A percentile compares a stretch with the other conserved stretches of the same genome.
Evolutionary conservation across 2,888 invertebrate genomes (phyloP).

Genomic region (Teinopalpus imperialis): DNA sequence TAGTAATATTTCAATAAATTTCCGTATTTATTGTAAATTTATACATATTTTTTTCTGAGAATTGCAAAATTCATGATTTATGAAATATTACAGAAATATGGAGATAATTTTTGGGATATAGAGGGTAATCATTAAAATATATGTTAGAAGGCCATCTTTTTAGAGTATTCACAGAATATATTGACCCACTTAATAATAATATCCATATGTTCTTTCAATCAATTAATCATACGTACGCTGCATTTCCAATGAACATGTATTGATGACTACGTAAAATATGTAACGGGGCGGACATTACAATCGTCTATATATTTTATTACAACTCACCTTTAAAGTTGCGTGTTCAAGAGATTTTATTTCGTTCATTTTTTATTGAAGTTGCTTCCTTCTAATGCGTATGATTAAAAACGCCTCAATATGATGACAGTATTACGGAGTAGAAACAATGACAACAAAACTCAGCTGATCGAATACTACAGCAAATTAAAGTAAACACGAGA

Average conservation of each 20-base stretch:
- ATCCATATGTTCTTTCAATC: neutral
- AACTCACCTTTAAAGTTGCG: conserved; percentile 93
- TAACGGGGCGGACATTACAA: too few relatives aligned
- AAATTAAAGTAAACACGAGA: conserved; percentile 17
- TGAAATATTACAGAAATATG: too few relatives aligned
- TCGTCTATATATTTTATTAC: too few relatives aligned
- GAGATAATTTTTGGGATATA: too few relatives aligned
- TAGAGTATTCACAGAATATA: neutral
- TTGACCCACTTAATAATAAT: neutral
- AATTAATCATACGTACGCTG: neutral
- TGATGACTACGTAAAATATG: too few relatives aligned
- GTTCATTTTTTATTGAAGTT: conserved; percentile 83
- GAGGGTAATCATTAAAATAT: too few relatives aligned
- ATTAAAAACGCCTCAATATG: conserved; percentile 21
- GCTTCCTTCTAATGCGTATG: conserved; percentile 15
- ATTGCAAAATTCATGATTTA: too few relatives aligned
- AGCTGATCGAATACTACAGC: conserved; percentile 53
- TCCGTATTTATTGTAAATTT: too few relatives aligned
- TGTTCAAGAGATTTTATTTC: conserved; percentile 97
- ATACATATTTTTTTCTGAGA: too few relatives aligned
- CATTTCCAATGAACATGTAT: neutral
- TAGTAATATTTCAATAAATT: too few relatives aligned
- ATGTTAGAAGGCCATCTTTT: too few relatives aligned
- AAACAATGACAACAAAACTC: conserved; percentile 74
- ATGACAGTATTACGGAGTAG: conserved; percentile 28